Evolutionary conservation across 2,113 vertebrate species (phyloP).

Genomic region (Saccopteryx leptura): DNA sequence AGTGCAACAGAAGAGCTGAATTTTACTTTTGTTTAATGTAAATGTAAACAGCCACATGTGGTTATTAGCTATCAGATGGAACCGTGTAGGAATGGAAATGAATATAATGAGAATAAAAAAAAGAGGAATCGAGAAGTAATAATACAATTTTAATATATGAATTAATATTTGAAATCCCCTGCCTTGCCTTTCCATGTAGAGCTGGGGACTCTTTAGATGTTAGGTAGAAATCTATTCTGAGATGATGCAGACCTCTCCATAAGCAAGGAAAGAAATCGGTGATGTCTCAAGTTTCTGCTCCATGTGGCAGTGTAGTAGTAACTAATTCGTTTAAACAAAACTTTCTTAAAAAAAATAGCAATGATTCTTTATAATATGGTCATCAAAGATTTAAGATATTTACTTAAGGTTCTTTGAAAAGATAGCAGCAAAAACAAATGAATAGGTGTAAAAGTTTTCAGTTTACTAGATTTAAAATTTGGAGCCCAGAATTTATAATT

Average conservation of each 20-base stretch:
- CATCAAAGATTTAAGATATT: neutral
- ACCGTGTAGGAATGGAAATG: neutral
- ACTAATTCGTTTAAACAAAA: neutral
- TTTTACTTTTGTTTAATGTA: conserved; percentile 31
- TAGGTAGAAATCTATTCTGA: neutral
- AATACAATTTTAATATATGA: neutral
- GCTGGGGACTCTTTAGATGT: neutral
- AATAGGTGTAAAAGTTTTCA: neutral
- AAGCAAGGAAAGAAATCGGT: neutral
- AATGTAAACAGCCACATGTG: neutral
- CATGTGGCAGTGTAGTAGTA: neutral
- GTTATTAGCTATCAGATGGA: neutral
- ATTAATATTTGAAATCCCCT: conserved; percentile 38
- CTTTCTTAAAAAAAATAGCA: neutral
- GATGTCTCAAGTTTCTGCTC: neutral
- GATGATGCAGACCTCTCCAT: neutral
- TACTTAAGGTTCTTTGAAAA: neutral
- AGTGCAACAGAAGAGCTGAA: neutral
- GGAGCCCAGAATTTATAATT: neutral
- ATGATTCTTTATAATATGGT: neutral
- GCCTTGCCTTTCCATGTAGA: neutral
- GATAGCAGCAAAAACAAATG: neutral
- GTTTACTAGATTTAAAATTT: neutral
- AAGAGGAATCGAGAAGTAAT: neutral
- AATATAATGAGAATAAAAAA: neutral